Evolutionary conservation across 1,140 invertebrate species (phyloP).

Genomic region (Myzus persicae): DNA sequence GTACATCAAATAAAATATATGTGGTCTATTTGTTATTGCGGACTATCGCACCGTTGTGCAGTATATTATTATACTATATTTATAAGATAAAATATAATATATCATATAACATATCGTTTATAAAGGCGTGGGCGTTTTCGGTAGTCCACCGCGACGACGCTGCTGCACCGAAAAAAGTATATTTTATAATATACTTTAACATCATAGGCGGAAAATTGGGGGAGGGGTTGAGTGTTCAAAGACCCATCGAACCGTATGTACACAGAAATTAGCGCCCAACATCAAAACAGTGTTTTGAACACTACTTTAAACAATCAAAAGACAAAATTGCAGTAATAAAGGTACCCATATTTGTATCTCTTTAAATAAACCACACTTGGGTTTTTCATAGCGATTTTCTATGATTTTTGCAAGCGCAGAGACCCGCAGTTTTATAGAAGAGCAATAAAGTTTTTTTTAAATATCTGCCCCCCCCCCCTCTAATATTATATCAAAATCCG

Average conservation of each 20-base stretch:
- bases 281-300: too few relatives aligned
- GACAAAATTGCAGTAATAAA: too few relatives aligned
- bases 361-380: too few relatives aligned
- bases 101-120: not conserved
- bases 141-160: not conserved
- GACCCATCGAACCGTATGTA: too few relatives aligned
- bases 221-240: too few relatives aligned
- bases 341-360: not conserved
- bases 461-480: not conserved
- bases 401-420: not conserved
- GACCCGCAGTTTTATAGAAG: not conserved
- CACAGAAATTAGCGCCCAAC: too few relatives aligned
- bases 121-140: not conserved
- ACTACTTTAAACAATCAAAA: too few relatives aligned
- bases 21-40: not conserved
- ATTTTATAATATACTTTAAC: not conserved
- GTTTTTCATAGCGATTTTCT: not conserved
- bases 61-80: not conserved
- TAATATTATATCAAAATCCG: not conserved
- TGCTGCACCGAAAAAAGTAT: not conserved
- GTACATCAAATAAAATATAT: not conserved
- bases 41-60: not conserved
- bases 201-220: not conserved
- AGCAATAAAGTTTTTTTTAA: not conserved
- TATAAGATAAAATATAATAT: not conserved